Evolutionary conservation across 2,888 invertebrate species (phyloP).

Genomic region (Drosophila emarginata): DNA sequence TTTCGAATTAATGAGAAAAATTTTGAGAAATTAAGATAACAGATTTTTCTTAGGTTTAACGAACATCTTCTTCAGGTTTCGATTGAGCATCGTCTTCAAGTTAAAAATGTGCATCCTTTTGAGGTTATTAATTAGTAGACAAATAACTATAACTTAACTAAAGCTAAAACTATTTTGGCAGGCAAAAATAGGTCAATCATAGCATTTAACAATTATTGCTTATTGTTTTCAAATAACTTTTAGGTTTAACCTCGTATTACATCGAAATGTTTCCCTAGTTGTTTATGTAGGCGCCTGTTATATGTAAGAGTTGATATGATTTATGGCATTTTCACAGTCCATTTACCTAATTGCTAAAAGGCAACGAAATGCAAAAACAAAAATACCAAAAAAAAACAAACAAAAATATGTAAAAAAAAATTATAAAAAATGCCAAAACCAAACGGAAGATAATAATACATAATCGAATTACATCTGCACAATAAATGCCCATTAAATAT

Average conservation of each 20-base stretch:
- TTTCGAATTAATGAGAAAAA: not conserved
- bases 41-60: not conserved
- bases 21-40: not conserved
- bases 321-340: constrained; percentile 56
- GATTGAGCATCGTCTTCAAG: not conserved
- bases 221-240: not conserved
- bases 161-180: too few relatives aligned
- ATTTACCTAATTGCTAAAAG: constrained; percentile 53
- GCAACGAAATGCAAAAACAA: constrained; percentile 7
- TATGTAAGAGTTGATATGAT: constrained; percentile 41
- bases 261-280: constrained; percentile 15
- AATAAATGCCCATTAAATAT: constrained; percentile 11
- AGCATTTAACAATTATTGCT: too few relatives aligned
- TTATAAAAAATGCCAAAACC: not conserved
- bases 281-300: constrained; percentile 46
- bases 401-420: not conserved
- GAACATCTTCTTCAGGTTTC: not conserved
- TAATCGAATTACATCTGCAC: constrained; percentile 14
- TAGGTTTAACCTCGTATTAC: not conserved
- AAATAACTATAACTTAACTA: too few relatives aligned
- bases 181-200: too few relatives aligned
- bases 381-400: not conserved
- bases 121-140: too few relatives aligned
- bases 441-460: constrained; percentile 12
- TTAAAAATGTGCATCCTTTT: not conserved